phyloP scores from a whole-genome alignment of 2,113 vertebrate species.

The Sapayoa aenigma region DNA sequence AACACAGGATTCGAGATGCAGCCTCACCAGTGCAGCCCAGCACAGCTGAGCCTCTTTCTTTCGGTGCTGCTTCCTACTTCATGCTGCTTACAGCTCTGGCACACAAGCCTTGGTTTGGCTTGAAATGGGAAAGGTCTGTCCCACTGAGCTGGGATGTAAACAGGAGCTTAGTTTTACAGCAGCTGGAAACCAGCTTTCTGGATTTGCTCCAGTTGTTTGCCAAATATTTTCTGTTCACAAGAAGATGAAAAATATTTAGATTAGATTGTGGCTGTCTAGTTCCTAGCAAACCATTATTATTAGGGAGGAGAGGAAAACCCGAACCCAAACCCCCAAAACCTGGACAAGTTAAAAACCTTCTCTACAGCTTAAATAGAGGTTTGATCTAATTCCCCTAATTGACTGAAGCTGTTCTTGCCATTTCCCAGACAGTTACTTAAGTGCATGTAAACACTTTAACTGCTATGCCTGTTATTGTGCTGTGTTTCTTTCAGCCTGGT shows the following conservation, averaged over 20 bases:
- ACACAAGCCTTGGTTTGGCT: background rate
- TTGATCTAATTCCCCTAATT: background rate
- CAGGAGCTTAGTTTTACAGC: background rate
- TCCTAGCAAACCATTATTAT: background rate
- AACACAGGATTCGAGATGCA: background rate
- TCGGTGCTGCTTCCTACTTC: background rate
- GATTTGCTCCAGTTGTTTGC: slow-evolving; percentile 14
- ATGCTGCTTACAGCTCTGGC: background rate
- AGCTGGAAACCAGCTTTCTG: slow-evolving; percentile 10
- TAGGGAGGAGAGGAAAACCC: background rate
- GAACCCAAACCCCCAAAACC: background rate
- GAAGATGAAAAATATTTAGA: slow-evolving; percentile 21
- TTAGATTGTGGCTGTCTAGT: background rate
- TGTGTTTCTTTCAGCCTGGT: background rate
- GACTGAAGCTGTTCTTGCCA: background rate
- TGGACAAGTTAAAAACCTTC: background rate
- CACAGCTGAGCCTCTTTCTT: background rate
- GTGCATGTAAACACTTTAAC: background rate
- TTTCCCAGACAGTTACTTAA: slow-evolving; percentile 19
- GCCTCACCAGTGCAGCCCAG: background rate
- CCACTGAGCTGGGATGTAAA: background rate
- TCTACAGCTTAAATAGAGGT: background rate
- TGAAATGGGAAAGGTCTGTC: background rate
- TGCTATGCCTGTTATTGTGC: background rate
- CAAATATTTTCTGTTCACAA: background rate